phyloP scores from a whole-genome alignment of 2,797 vertebrate species.

The Astyanax mexicanus region DNA sequence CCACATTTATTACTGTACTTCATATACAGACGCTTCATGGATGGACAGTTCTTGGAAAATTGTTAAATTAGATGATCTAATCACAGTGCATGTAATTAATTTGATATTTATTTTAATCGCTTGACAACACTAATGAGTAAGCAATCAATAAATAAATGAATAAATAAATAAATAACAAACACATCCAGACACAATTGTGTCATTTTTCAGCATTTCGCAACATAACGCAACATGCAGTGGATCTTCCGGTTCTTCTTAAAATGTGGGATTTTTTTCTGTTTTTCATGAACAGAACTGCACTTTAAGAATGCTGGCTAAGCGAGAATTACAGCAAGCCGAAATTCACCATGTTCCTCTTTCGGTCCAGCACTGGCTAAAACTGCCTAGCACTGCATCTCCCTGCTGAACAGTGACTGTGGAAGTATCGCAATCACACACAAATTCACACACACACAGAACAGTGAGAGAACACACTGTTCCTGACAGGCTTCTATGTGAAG shows the following conservation, averaged over 20 bases:
- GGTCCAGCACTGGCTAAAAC: conserved; percentile 16
- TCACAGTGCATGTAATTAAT: no score
- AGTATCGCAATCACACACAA: neutral
- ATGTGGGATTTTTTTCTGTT: neutral
- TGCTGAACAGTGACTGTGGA: conserved; percentile 19
- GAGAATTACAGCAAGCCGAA: neutral
- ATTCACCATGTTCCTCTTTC: conserved; percentile 31
- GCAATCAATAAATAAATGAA: no score
- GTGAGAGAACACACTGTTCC: conserved; percentile 39
- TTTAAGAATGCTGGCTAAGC: neutral
- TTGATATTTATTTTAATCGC: no score
- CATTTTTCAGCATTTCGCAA: neutral
- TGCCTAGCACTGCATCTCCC: neutral
- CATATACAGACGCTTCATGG: no score
- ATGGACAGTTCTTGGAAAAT: no score
- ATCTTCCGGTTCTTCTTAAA: neutral
- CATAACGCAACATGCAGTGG: neutral
- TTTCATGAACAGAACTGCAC: neutral
- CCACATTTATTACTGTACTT: no score
- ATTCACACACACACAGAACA: conserved; percentile 35
- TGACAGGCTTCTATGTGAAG: conserved; percentile 30
- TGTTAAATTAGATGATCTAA: no score
- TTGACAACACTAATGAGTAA: no score
- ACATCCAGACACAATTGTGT: no score
- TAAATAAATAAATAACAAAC: no score